Evolutionary conservation across 92 coral and sea anemone species (phyloP).

Genomic region (Ricordea florida): DNA sequence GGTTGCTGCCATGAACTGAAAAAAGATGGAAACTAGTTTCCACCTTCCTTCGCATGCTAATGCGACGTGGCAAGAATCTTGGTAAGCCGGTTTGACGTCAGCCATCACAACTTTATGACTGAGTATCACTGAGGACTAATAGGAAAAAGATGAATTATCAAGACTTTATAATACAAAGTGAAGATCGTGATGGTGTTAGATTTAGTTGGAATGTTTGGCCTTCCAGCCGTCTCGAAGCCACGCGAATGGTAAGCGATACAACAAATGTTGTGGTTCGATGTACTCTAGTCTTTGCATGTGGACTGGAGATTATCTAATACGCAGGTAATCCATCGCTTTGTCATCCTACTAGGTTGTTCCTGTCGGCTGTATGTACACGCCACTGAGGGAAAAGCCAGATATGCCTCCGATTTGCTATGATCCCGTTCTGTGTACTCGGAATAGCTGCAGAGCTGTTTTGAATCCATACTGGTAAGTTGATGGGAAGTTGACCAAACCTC

Average conservation of each 20-base stretch:
- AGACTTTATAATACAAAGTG: constrained; percentile 96
- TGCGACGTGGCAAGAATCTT: constrained; percentile 27
- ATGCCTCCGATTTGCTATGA: constrained; percentile 98
- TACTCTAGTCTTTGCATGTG: background rate
- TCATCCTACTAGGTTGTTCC: constrained; percentile 82
- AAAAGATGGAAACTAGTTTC: background rate
- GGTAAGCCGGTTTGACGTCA: background rate
- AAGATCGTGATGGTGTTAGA: constrained; percentile 97
- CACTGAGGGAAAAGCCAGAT: constrained; percentile 92
- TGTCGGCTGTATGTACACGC: constrained; percentile 94
- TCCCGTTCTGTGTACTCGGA: constrained; percentile 96
- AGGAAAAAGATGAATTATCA: constrained; percentile 93
- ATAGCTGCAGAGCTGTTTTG: constrained; percentile 94
- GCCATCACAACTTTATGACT: too few relatives aligned
- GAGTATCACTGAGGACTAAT: too few relatives aligned
- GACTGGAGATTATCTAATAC: background rate
- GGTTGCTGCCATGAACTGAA: background rate
- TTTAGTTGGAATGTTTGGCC: constrained; percentile 99
- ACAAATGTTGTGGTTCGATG: background rate
- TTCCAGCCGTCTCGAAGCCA: constrained; percentile 98
- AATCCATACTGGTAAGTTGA: constrained; percentile 90
- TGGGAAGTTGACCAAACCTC: background rate
- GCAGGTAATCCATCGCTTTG: background rate
- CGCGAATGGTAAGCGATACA: constrained; percentile 83
- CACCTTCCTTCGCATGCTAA: background rate